Conservation (phyloP, 2,888 invertebrate genomes). For the Callimorpha dominula region DNA sequence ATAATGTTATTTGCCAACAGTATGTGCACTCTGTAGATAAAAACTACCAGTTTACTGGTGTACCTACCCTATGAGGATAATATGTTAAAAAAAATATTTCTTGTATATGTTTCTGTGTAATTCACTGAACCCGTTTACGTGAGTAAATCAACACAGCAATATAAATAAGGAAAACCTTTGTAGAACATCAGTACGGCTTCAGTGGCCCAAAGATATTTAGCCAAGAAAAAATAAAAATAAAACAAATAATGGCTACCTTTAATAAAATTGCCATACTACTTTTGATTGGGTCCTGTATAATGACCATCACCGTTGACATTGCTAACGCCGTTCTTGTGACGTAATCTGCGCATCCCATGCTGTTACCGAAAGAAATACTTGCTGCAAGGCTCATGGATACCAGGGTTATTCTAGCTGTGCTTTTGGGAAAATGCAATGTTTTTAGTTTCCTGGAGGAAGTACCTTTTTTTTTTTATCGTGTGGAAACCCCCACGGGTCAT, state of each 20-base stretch:
- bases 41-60: no score
- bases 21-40: no score
- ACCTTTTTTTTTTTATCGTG: not conserved
- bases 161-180: not conserved
- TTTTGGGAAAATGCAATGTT: constrained; percentile 5
- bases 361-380: constrained; percentile 21
- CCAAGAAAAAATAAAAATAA: not conserved
- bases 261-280: constrained; percentile 10
- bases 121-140: not conserved
- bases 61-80: no score
- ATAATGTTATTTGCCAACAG: no score
- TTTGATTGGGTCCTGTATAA: constrained; percentile 10
- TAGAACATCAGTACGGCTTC: not conserved
- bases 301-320: constrained; percentile 4
- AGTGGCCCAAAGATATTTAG: not conserved
- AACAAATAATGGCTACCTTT: constrained; percentile 7
- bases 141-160: not conserved
- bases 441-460: not conserved
- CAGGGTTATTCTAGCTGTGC: not conserved
- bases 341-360: constrained; percentile 20
- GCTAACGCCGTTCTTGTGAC: constrained; percentile 25
- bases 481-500: no score
- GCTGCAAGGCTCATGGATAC: constrained; percentile 29
- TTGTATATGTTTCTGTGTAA: not conserved
- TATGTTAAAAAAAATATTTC: no score